Percentiles rank a stretch among this genome's conserved stretches.
phyloP scores from a whole-genome alignment of 1,140 invertebrate species.

The Calycopis cecrops region DNA sequence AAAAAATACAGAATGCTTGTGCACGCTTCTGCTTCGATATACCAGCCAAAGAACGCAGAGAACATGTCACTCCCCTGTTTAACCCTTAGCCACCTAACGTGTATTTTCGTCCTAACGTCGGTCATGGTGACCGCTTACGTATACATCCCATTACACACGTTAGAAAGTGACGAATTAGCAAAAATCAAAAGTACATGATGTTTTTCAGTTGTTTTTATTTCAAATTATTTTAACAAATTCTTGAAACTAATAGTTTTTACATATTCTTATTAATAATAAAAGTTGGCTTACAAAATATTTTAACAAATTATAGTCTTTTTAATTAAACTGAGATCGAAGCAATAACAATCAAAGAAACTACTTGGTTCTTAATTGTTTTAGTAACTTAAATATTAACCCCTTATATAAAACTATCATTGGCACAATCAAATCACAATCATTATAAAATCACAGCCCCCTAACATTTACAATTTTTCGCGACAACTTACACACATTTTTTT shows the following conservation, averaged over 20 bases:
- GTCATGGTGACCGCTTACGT: slow-evolving; percentile 18
- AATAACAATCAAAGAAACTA: no score
- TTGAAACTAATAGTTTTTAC: slow-evolving; percentile 13
- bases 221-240: slow-evolving; percentile 15
- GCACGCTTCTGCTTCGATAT: no score
- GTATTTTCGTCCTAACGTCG: slow-evolving; percentile 21
- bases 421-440: slow-evolving; percentile 17
- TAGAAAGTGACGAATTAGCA: slow-evolving; percentile 12
- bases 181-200: slow-evolving; percentile 16
- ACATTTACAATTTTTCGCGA: slow-evolving; percentile 15
- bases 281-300: no score
- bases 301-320: slow-evolving; percentile 9
- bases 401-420: slow-evolving; percentile 16
- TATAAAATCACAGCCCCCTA: slow-evolving; percentile 14
- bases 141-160: no score
- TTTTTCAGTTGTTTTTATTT: slow-evolving; percentile 20
- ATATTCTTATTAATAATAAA: slow-evolving; percentile 16
- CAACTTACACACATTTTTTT: slow-evolving; percentile 17
- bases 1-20: no score
- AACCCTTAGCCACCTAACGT: slow-evolving; percentile 23
- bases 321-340: slow-evolving; percentile 18
- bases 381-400: slow-evolving; percentile 16
- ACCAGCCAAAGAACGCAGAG: no score
- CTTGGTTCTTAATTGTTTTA: slow-evolving; percentile 20
- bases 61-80: no score